Evolutionary conservation across 1,140 invertebrate species (phyloP).

Genomic region (Vanessa tameamea): DNA sequence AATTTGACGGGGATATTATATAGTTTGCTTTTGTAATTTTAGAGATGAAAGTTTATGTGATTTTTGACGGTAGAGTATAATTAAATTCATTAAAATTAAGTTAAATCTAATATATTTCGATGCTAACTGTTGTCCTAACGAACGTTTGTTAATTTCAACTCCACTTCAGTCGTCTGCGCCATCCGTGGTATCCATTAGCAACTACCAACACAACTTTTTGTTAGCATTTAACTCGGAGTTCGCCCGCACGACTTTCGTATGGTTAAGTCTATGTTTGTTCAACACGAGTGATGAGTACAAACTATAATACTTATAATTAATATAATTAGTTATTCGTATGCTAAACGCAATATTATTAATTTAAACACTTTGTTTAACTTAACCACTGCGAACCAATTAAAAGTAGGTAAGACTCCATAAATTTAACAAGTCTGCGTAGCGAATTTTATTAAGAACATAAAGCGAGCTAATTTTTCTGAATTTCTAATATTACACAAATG

Average conservation of each 20-base stretch:
- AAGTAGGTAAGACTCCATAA: no score
- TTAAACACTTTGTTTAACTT: no score
- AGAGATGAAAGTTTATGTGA: no score
- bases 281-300: not conserved
- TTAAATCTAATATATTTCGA: not conserved
- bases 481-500: not conserved
- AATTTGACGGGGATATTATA: no score
- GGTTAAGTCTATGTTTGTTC: not conserved
- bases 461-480: not conserved
- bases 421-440: not conserved
- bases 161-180: not conserved
- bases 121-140: not conserved
- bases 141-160: not conserved
- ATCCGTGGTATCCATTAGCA: not conserved
- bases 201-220: slow-evolving; percentile 4
- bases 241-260: not conserved
- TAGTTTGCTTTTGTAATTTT: no score
- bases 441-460: not conserved
- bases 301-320: not conserved
- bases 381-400: no score
- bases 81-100: no score
- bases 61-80: no score
- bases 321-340: not conserved
- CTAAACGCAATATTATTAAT: no score
- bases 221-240: slow-evolving; percentile 7